These are phyloP conservation scores for Oryctolagus cuniculus DNA, from an alignment of 2,113 vertebrate species.

Conservation along the genomic window DNA sequence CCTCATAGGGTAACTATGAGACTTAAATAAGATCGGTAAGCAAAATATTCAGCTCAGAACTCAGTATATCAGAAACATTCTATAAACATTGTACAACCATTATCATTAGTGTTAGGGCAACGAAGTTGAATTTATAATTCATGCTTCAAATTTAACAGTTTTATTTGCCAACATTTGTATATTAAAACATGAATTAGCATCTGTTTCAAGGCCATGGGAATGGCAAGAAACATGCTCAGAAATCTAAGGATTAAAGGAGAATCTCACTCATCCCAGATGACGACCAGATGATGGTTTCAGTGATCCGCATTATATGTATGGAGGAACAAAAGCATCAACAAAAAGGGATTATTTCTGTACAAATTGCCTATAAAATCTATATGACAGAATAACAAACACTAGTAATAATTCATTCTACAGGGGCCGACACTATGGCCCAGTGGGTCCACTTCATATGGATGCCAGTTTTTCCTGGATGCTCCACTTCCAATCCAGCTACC, in stretches of 20 bases:
- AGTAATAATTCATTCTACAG: no score
- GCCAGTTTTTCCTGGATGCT: no score
- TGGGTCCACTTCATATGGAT: no score
- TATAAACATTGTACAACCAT: neutral
- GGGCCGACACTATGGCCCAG: no score
- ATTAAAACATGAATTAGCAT: conserved; percentile 46
- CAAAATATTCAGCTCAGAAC: neutral
- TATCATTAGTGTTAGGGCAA: neutral
- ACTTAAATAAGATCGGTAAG: neutral
- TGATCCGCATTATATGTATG: neutral
- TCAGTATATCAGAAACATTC: neutral
- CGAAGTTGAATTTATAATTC: conserved; percentile 25
- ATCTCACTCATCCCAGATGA: neutral
- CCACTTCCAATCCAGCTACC: no score
- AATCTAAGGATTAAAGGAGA: neutral
- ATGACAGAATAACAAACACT: conserved; percentile 36
- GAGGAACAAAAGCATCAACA: conserved; percentile 4
- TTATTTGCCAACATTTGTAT: conserved; percentile 12
- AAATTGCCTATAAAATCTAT: conserved; percentile 1
- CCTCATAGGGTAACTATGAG: neutral
- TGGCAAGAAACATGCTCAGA: neutral
- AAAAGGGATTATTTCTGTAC: neutral
- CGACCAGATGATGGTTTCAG: neutral
- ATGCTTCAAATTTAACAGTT: conserved; percentile 35
- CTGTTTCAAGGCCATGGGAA: neutral